These are phyloP conservation scores for Clarias magur DNA, from an alignment of 2,113 vertebrate species.

Conservation along the genomic window DNA sequence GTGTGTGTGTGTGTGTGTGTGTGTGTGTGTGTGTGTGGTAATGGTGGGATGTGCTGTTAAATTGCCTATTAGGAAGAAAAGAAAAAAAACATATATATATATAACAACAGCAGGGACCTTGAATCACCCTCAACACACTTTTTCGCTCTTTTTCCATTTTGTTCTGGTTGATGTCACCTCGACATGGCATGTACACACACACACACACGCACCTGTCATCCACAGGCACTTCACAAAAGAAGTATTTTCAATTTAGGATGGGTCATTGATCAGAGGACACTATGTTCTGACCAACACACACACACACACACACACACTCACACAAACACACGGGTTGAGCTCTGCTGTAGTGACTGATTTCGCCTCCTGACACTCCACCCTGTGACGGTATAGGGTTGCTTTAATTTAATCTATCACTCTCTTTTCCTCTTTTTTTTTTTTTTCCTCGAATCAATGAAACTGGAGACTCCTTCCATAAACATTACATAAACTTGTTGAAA, in stretches of 20 bases:
- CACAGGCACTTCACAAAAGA: slow-evolving; percentile 40
- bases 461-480: neutral
- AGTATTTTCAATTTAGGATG: slow-evolving; percentile 53
- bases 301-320: slow-evolving; percentile 19
- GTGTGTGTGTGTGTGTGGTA: slow-evolving; percentile 32
- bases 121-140: slow-evolving; percentile 26
- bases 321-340: slow-evolving; percentile 23
- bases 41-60: slow-evolving; percentile 40
- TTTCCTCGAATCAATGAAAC: neutral
- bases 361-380: slow-evolving; percentile 18
- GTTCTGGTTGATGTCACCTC: slow-evolving; percentile 40
- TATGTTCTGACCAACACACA: slow-evolving; percentile 14
- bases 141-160: slow-evolving; percentile 20
- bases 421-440: neutral
- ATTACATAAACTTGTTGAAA: too few species aligned
- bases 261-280: slow-evolving; percentile 53
- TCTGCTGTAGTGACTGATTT: slow-evolving; percentile 14
- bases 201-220: slow-evolving; percentile 48
- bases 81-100: slow-evolving; percentile 29
- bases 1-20: slow-evolving; percentile 28
- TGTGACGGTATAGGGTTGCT: neutral
- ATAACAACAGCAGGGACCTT: slow-evolving; percentile 46
- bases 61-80: slow-evolving; percentile 49
- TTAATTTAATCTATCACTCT: neutral
- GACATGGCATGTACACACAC: slow-evolving; percentile 17